A percentile compares a stretch with the other conserved stretches of the same genome.
Evolutionary conservation across 2,888 invertebrate species (phyloP).

Genomic region (Choreutis nemorana): DNA sequence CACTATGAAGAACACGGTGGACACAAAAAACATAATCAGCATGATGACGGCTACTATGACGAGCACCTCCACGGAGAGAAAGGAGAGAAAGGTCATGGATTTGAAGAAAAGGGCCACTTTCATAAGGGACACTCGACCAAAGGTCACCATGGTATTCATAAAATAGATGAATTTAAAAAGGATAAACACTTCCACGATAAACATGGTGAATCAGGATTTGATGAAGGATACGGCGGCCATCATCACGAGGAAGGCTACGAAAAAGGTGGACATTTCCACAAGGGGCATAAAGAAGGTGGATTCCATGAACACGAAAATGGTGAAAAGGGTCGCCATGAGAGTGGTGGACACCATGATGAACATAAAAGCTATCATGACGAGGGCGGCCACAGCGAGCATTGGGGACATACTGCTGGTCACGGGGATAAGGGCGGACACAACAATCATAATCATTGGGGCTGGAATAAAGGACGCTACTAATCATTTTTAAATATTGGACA

Average conservation of each 20-base stretch:
- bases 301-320: slow-evolving; percentile 81
- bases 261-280: slow-evolving; percentile 82
- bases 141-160: slow-evolving; percentile 85
- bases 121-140: slow-evolving; percentile 87
- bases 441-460: slow-evolving; percentile 81
- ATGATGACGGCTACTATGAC: slow-evolving; percentile 71
- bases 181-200: slow-evolving; percentile 89
- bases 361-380: slow-evolving; percentile 80
- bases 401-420: slow-evolving; percentile 73
- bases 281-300: slow-evolving; percentile 78
- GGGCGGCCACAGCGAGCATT: slow-evolving; percentile 77
- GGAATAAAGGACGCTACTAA: slow-evolving; percentile 56
- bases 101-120: slow-evolving; percentile 70
- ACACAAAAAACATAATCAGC: slow-evolving; percentile 70
- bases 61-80: slow-evolving; percentile 71
- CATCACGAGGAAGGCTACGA: slow-evolving; percentile 79
- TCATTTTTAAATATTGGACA: no score
- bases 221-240: slow-evolving; percentile 80
- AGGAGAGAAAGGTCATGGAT: slow-evolving; percentile 67
- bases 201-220: slow-evolving; percentile 81
- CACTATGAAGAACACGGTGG: slow-evolving; percentile 69
- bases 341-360: slow-evolving; percentile 80
- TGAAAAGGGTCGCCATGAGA: slow-evolving; percentile 79
- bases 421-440: slow-evolving; percentile 81
- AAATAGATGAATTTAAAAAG: slow-evolving; percentile 85